Base-by-base conservation (phyloP, 1,140 invertebrate genomes). In the Papilio dardanus region DNA sequence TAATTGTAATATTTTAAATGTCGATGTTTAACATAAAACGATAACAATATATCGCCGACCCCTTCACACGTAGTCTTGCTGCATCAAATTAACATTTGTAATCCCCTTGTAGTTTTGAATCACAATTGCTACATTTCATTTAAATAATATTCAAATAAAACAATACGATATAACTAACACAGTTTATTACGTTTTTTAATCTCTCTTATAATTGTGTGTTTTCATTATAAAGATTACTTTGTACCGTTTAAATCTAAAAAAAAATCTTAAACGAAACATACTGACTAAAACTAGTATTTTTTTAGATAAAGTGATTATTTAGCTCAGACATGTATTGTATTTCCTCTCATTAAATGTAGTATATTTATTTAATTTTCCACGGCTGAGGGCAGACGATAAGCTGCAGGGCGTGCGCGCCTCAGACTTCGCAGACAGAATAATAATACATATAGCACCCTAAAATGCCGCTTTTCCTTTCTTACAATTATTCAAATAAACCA, bases 311-410 rank as follows among this genome's bases (percentile, higher is more conserved):
- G 86, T 83, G 88, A 91, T 90, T 89, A 88, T 87, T 87, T 81
- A 86, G 84, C 86, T 85, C 86, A 89, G 85, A 88, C 86, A 86
- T 90, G 87, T 89, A 88, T 88, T 91, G 88, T 91, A 88, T 91
- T 91, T 92, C 84, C 89, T 86, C 88, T 93, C 91, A 93, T 93
- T 92, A 93, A 85, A 81, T 89, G 86, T n/a, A n/a, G n/a, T 91
- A 88, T 92, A 92, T 93, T 92, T 93, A 93, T 93, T 93, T 92
- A 92, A 93, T 93, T 92, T 92, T 90, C 90, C 88, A 88, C 85
- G 87, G 85, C 91, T 93, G 91, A 85, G 86, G 83, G 79, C 83
- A 79, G 85, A 81, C 88, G 90, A 93, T 93, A 93, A 93, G 92
- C 90, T 86, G 77, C 81, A 86, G 86, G 84, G 91, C 89, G 90